Conservation (phyloP, 2,113 vertebrate species). For the Petrocephalus zakoni region DNA sequence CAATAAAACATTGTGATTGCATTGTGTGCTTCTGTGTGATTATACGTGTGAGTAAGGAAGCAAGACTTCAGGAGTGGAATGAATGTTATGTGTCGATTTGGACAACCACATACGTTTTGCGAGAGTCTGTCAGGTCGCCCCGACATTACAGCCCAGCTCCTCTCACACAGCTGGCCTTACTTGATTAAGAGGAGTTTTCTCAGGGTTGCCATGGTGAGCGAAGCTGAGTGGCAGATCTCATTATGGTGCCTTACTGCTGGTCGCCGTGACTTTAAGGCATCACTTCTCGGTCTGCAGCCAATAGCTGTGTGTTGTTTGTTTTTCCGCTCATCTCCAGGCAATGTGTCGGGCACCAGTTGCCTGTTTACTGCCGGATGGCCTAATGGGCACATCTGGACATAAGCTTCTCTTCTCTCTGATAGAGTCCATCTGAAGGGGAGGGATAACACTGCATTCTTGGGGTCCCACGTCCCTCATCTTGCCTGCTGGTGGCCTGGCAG, state of each 20-base stretch:
- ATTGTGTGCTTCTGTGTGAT: background rate
- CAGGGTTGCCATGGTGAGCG: background rate
- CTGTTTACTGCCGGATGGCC: background rate
- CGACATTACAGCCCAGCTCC: background rate
- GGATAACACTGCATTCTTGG: background rate
- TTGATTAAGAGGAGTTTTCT: constrained; percentile 12
- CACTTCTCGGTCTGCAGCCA: background rate
- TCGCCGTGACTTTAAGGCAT: background rate
- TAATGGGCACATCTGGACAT: constrained; percentile 2
- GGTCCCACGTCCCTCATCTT: background rate
- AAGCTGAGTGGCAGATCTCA: constrained; percentile 1
- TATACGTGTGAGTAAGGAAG: constrained; percentile 1
- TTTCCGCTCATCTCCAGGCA: background rate
- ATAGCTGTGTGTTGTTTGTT: background rate
- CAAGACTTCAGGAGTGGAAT: background rate
- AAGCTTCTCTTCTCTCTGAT: background rate
- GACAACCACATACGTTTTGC: background rate
- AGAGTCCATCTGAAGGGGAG: background rate
- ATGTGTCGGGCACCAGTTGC: background rate
- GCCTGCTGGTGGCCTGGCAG: background rate
- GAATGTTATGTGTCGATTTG: background rate
- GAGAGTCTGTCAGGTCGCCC: background rate
- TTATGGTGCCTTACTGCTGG: background rate
- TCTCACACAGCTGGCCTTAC: constrained; percentile 2
- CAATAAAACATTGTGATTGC: background rate